A percentile compares a stretch with the other conserved stretches of the same genome.
These are phyloP conservation scores for Plectropomus leopardus DNA, from an alignment of 2,113 vertebrate species.

Conservation along the genomic window DNA sequence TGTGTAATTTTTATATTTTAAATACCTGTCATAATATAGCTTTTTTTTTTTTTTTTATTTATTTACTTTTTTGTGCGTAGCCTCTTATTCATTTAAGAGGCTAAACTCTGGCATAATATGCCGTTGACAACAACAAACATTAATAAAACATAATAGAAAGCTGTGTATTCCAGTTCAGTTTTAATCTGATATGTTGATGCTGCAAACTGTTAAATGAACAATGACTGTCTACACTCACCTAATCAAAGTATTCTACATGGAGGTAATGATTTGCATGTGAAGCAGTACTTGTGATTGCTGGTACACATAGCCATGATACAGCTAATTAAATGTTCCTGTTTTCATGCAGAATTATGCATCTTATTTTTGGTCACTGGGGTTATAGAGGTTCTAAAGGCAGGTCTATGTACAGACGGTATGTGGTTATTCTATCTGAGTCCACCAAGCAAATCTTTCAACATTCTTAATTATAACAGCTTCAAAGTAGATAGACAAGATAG, in stretches of 20 bases:
- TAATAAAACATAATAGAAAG: constrained; percentile 10
- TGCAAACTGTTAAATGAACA: background rate
- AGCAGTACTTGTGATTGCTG: background rate
- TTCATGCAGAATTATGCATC: background rate
- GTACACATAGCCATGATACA: background rate
- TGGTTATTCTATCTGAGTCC: background rate
- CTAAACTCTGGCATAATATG: background rate
- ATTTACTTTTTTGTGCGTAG: too few species aligned
- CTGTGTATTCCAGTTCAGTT: background rate
- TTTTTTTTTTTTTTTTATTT: too few species aligned
- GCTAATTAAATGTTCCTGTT: background rate
- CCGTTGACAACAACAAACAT: background rate
- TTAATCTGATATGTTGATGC: background rate
- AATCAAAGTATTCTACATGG: constrained; percentile 8
- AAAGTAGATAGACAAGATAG: background rate
- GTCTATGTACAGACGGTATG: background rate
- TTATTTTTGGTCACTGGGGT: background rate
- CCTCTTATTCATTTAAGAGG: background rate
- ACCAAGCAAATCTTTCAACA: too few species aligned
- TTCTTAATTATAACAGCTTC: constrained; percentile 7
- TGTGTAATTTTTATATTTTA: too few species aligned
- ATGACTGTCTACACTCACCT: background rate
- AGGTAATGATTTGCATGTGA: background rate
- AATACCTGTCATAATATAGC: too few species aligned
- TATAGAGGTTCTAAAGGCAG: background rate